Conservation (phyloP, 2,113 vertebrate species). For the Rhinolophus ferrumequinum region DNA sequence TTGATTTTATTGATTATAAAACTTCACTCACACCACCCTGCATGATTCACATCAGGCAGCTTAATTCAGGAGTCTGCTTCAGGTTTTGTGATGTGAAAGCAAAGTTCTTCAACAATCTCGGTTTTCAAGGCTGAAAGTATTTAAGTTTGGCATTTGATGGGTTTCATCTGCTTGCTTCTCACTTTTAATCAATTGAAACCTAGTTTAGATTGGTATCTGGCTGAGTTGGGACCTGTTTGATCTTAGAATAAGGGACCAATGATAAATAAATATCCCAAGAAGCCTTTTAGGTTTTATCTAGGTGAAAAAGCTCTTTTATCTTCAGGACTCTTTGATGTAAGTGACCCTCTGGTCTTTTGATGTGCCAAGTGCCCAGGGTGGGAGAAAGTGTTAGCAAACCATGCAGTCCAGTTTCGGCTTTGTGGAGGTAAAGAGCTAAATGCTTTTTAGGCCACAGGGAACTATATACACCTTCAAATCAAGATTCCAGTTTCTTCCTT, state of each 20-base stretch:
- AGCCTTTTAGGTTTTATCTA: constrained; percentile 61
- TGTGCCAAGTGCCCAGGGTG: constrained; percentile 23
- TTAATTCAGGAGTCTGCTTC: neutral
- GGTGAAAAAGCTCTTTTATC: constrained; percentile 71
- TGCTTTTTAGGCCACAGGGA: neutral
- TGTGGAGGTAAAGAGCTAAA: neutral
- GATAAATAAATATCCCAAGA: constrained; percentile 57
- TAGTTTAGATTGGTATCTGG: constrained; percentile 51
- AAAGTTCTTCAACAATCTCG: neutral
- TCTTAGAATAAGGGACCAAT: constrained; percentile 61
- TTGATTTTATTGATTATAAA: neutral
- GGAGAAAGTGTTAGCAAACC: constrained; percentile 5
- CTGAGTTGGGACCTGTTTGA: constrained; percentile 65
- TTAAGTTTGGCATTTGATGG: neutral
- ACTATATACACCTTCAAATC: neutral
- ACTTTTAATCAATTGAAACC: constrained; percentile 64
- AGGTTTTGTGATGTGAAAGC: neutral
- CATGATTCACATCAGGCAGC: neutral
- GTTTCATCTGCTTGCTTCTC: constrained; percentile 49
- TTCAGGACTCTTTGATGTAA: constrained; percentile 65
- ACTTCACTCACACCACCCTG: neutral
- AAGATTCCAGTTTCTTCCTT: neutral
- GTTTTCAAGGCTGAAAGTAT: neutral
- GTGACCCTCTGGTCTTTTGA: constrained; percentile 63
- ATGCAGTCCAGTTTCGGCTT: neutral